phyloP scores from a whole-genome alignment of 2,888 invertebrate species.

The Rhamphomyia laevipes region DNA sequence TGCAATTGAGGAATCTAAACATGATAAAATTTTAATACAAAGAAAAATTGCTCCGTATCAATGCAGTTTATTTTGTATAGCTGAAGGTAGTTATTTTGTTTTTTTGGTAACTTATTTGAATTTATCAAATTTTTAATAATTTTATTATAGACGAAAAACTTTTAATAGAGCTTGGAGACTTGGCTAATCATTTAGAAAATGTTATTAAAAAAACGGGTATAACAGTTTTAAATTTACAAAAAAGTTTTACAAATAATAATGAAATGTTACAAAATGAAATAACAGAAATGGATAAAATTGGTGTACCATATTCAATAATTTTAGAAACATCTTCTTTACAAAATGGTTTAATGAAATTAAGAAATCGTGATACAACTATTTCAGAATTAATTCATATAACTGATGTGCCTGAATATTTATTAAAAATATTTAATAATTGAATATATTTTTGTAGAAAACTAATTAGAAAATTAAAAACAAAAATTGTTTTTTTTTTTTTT shows the following conservation, averaged over 20 bases:
- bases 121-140: not conserved
- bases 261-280: slow-evolving; percentile 31
- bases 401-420: slow-evolving; percentile 49
- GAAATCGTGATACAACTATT: slow-evolving; percentile 54
- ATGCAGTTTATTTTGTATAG: slow-evolving; percentile 49
- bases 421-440: slow-evolving; percentile 36
- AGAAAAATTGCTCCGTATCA: slow-evolving; percentile 66
- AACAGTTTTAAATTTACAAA: slow-evolving; percentile 32
- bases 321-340: slow-evolving; percentile 53
- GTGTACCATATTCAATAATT: slow-evolving; percentile 62
- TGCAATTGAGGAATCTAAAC: slow-evolving; percentile 40
- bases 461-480: no score
- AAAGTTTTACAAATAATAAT: slow-evolving; percentile 15
- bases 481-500: not conserved
- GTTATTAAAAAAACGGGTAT: slow-evolving; percentile 39
- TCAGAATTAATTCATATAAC: slow-evolving; percentile 59
- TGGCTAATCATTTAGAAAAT: slow-evolving; percentile 44
- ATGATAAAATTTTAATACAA: slow-evolving; percentile 38
- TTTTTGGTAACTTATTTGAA: not conserved
- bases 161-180: slow-evolving; percentile 40
- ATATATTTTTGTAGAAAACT: no score
- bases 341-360: slow-evolving; percentile 55
- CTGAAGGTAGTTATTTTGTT: slow-evolving; percentile 27
- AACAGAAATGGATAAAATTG: slow-evolving; percentile 45
- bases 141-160: slow-evolving; percentile 20